Evolutionary conservation across 2,888 invertebrate genomes (phyloP), one percentile per base, ranked within the genome.

Genomic region (Pinctada fucata): DNA sequence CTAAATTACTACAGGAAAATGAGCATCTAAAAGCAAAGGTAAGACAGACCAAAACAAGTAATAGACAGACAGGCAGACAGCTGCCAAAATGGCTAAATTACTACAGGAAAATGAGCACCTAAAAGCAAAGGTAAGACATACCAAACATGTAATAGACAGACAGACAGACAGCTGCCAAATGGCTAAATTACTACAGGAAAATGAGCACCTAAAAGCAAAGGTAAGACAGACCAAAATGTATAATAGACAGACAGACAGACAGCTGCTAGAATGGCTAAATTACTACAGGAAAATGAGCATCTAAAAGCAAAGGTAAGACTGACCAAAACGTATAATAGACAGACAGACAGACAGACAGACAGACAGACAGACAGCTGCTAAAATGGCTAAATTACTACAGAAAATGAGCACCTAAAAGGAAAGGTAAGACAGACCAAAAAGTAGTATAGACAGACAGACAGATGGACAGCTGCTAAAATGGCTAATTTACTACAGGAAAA

Each of bases 31-130:
- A 67, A 63, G 71, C 67, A 31, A 75, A 78, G 75, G 78, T 78
- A 71, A 31, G 31, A 31, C 31, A 31, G 31, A 31, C 31, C 31
- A 58, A 13, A 13, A 58, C 58, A 1, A 1, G 1, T 10, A 10
- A 13, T 10, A 13, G 58, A 58, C 13, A 3, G 68, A 68, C 45
- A 45, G 47, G 16, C 68, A 64, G n/a, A 63, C 65, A 50, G 31
- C 31, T 51, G 72, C 13, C n/a, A 51, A 66, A 47, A 79, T 81
- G 45, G 72, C 76, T 13, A 69, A 66, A 50, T 52, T 72, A 1
- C 58, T 73, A 8, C 45, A 52, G 47, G 80, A 80, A 68, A 80
- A 78, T 51, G 75, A 72, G 49, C n/a, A 71, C 13, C 72, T 78
- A 5, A 71, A 68, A 64, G 72, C 65, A n/a, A 76, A 79, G 75